Conservation (phyloP, 2,113 vertebrate genomes). For the Protobothrops flavoviridis region DNA sequence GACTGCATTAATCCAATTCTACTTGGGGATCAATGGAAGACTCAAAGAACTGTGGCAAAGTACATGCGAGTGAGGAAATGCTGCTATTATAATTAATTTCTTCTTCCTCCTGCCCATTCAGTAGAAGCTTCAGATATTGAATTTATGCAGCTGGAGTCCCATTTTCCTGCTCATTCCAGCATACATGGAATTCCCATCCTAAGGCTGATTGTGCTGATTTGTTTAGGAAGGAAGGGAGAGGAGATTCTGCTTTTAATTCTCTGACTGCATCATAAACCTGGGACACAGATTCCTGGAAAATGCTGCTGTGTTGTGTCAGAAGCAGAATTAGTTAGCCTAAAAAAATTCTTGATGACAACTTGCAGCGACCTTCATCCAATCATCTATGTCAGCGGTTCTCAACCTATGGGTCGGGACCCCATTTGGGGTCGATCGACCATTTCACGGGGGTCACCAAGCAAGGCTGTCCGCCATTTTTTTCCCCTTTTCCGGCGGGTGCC, state of each 20-base stretch:
- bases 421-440: too few relatives aligned
- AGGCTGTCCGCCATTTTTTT: too few relatives aligned
- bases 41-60: background rate
- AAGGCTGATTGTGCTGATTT: background rate
- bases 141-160: background rate
- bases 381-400: background rate
- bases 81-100: background rate
- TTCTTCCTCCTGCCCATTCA: background rate
- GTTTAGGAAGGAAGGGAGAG: accelerated
- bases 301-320: background rate
- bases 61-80: background rate
- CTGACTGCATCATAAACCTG: background rate
- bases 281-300: background rate
- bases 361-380: background rate
- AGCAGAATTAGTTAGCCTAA: background rate
- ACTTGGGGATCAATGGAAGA: background rate
- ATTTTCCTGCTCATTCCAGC: background rate
- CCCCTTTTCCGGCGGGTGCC: too few relatives aligned
- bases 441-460: too few relatives aligned
- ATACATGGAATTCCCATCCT: background rate
- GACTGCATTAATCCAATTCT: background rate
- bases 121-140: background rate
- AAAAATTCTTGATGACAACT: background rate
- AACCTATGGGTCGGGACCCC: too few relatives aligned
- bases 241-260: background rate